phyloP scores from a whole-genome alignment of 2,797 vertebrate genomes.

The Takifugu ocellatus region DNA sequence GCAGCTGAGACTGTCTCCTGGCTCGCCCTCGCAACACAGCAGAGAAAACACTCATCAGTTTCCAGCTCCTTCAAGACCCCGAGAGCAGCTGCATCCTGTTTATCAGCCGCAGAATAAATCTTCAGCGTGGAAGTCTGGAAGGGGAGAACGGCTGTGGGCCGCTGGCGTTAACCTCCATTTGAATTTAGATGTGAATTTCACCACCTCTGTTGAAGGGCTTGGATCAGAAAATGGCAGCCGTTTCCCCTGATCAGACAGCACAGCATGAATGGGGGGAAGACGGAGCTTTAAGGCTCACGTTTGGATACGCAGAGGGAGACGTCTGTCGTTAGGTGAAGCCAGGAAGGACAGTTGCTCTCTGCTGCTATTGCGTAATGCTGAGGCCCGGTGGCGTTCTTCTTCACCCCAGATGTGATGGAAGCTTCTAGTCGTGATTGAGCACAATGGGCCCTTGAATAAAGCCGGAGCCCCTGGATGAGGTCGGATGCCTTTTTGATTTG shows the following conservation, averaged over 20 bases:
- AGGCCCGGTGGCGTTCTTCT: constrained; percentile 19
- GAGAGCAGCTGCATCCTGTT: constrained; percentile 82
- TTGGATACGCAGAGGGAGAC: constrained; percentile 17
- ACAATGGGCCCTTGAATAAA: constrained; percentile 73
- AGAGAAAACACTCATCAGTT: constrained; percentile 61
- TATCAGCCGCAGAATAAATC: constrained; percentile 75
- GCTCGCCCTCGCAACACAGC: constrained; percentile 47
- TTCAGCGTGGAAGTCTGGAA: constrained; percentile 60
- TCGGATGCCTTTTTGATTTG: constrained; percentile 63
- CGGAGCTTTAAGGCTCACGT: constrained; percentile 34
- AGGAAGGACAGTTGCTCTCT: constrained; percentile 15
- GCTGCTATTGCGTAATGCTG: constrained; percentile 29
- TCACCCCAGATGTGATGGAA: constrained; percentile 23
- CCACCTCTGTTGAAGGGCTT: constrained; percentile 57
- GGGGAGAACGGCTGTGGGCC: constrained; percentile 49
- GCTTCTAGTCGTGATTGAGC: constrained; percentile 72
- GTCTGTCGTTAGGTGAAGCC: too few relatives aligned
- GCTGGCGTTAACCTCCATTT: constrained; percentile 66
- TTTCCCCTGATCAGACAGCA: constrained; percentile 52
- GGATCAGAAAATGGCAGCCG: constrained; percentile 70
- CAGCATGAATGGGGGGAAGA: constrained; percentile 36
- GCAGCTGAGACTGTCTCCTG: constrained; percentile 42
- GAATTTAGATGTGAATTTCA: constrained; percentile 67
- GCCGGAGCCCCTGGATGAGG: constrained; percentile 71
- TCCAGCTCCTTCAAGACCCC: constrained; percentile 63